Conservation (phyloP, 2,888 invertebrate species). For the Callinectes sapidus region DNA sequence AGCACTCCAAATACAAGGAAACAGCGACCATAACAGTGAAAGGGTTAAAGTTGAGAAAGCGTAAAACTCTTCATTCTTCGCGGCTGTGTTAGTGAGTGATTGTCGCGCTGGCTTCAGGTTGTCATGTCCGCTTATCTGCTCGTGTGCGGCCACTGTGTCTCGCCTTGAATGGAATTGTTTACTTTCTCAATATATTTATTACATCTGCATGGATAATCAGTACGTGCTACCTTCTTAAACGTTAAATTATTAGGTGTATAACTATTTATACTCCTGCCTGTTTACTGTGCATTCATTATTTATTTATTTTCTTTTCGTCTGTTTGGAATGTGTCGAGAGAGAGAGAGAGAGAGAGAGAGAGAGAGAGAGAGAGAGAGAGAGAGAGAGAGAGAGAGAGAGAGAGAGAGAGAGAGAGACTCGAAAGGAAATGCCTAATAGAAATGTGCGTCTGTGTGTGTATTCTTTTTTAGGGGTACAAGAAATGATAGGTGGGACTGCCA, state of each 20-base stretch:
- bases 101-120: neutral
- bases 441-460: neutral
- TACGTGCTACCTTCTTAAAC: neutral
- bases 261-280: neutral
- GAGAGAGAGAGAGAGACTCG: neutral
- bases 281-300: neutral
- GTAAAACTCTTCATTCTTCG: neutral
- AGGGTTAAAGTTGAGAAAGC: neutral
- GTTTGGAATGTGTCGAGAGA: neutral
- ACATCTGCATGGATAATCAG: slow-evolving; percentile 1
- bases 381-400: slow-evolving; percentile 1
- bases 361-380: slow-evolving; percentile 1
- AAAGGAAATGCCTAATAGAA: neutral
- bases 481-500: neutral
- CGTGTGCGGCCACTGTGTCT: neutral
- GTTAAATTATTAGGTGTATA: neutral
- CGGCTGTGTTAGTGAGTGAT: neutral
- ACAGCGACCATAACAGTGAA: no score
- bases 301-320: neutral
- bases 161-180: neutral
- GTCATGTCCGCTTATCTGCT: neutral
- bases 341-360: neutral
- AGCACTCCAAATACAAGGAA: no score
- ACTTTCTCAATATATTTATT: neutral
- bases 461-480: neutral